These are phyloP conservation scores for Nowickia ferox DNA, from an alignment of 2,888 invertebrate genomes.

Conservation along the genomic window DNA sequence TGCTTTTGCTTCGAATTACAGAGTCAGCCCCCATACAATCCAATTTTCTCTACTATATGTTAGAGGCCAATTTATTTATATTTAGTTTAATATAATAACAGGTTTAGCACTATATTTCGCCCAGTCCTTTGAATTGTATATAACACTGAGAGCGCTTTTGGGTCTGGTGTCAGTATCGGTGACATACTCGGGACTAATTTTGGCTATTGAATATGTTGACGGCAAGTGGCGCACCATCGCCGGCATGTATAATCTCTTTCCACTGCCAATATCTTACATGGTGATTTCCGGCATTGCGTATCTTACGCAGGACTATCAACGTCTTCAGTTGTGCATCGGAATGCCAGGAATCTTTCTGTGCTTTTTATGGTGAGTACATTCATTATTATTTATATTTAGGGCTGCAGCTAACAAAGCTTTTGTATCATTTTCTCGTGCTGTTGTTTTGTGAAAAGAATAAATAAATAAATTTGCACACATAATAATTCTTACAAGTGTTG, in stretches of 20 bases:
- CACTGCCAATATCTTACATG: constrained; percentile 90
- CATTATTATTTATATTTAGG: too few species aligned
- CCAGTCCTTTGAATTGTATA: constrained; percentile 88
- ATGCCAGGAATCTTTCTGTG: constrained; percentile 88
- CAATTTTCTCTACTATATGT: not conserved
- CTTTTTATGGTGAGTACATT: constrained; percentile 86
- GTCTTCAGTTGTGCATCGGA: constrained; percentile 89
- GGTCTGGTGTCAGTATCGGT: constrained; percentile 92
- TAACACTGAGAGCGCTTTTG: constrained; percentile 87
- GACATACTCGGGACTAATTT: constrained; percentile 91
- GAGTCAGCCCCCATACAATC: not conserved
- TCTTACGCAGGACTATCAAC: constrained; percentile 88
- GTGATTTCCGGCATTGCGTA: constrained; percentile 89
- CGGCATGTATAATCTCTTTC: constrained; percentile 91
- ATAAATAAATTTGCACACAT: not conserved
- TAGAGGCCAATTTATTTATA: not conserved
- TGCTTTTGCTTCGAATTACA: too few species aligned
- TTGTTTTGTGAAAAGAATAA: not conserved
- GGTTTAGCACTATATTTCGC: constrained; percentile 88
- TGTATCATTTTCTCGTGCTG: too few species aligned
- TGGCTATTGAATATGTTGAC: constrained; percentile 91
- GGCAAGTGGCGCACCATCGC: constrained; percentile 92
- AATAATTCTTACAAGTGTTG: constrained; percentile 9
- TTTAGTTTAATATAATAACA: constrained; percentile 63
- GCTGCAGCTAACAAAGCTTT: not conserved